These are phyloP conservation scores for Leuciscus waleckii DNA, from an alignment of 2,797 vertebrate species.

Conservation along the genomic window DNA sequence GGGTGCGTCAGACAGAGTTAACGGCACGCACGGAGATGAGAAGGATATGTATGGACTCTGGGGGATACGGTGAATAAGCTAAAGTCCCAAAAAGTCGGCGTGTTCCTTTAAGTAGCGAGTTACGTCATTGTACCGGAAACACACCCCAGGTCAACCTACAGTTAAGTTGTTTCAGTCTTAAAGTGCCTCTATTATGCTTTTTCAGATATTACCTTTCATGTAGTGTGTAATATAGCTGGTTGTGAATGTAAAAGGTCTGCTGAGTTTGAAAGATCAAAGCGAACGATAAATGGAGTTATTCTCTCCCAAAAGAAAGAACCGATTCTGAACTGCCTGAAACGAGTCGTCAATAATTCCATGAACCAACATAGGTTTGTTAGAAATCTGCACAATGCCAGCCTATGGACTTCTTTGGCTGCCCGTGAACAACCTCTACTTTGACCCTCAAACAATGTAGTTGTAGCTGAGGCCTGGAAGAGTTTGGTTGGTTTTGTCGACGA, in stretches of 20 bases:
- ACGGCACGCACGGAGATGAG: too few species aligned
- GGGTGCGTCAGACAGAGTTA: too few species aligned
- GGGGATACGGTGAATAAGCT: too few species aligned
- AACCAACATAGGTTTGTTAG: background rate
- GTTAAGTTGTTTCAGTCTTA: background rate
- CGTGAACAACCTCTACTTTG: background rate
- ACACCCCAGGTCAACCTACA: too few species aligned
- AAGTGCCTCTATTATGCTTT: background rate
- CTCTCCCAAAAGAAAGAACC: background rate
- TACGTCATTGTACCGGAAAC: too few species aligned
- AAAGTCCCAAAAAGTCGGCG: too few species aligned
- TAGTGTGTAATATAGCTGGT: background rate
- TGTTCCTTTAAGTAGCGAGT: too few species aligned
- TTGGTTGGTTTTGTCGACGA: background rate
- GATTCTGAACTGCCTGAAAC: background rate
- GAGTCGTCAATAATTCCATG: background rate
- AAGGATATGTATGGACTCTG: too few species aligned
- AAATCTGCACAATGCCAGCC: background rate
- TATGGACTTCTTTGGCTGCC: too few species aligned
- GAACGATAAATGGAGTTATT: background rate
- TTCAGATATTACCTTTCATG: background rate
- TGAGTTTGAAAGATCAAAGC: background rate
- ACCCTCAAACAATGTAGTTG: background rate
- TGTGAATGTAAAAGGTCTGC: background rate
- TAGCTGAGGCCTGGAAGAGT: background rate